Conservation (phyloP, 2,888 invertebrate genomes). For the Pelosia muscerda region DNA sequence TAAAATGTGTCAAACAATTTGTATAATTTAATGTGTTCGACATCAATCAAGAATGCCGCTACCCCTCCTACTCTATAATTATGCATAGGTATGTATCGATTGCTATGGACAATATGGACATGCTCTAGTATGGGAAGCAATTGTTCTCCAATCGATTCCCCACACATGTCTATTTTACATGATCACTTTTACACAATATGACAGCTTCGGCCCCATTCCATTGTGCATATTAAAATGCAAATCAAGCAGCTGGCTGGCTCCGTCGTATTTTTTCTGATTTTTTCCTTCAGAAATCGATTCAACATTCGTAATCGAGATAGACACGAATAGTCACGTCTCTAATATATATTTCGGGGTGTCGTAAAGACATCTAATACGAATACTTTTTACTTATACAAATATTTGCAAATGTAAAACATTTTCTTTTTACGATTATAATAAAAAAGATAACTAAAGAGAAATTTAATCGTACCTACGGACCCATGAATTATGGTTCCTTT, state of each 20-base stretch:
- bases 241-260: constrained; percentile 65
- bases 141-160: constrained; percentile 50
- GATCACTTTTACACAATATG: constrained; percentile 69
- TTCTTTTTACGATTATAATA: constrained; percentile 63
- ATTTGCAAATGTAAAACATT: constrained; percentile 67
- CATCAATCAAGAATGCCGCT: not conserved
- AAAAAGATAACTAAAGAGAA: constrained; percentile 75
- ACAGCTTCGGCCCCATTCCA: constrained; percentile 72
- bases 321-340: constrained; percentile 75
- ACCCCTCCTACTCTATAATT: not conserved
- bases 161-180: constrained; percentile 52
- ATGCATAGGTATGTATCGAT: not conserved
- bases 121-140: constrained; percentile 44
- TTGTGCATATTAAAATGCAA: constrained; percentile 85
- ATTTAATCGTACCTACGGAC: constrained; percentile 68
- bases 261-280: constrained; percentile 50
- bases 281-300: constrained; percentile 68
- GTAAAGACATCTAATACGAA: constrained; percentile 75
- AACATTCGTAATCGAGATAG: constrained; percentile 68
- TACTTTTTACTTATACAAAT: constrained; percentile 78
- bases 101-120: constrained; percentile 19
- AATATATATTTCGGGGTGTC: constrained; percentile 74
- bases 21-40: not conserved
- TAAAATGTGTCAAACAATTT: not conserved
- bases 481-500: constrained; percentile 40